Evolutionary conservation across 1,140 invertebrate species (phyloP).

Genomic region (Mesaphorura yosii): DNA sequence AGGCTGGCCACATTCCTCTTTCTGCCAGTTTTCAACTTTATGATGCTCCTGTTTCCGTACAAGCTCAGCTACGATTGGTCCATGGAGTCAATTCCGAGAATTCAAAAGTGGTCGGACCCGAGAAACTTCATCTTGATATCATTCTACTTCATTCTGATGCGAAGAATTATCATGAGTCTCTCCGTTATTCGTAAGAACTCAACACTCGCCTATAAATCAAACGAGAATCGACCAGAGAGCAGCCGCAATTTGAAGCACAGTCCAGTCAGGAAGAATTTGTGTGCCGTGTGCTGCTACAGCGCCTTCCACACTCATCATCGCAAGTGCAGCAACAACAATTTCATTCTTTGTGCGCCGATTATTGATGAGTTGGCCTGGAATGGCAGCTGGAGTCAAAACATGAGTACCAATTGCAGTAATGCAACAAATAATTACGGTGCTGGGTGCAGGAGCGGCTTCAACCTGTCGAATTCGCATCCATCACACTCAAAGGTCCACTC

Average conservation of each 20-base stretch:
- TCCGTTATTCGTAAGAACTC: background rate
- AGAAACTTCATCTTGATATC: constrained; percentile 58
- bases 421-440: no score
- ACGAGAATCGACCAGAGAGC: background rate
- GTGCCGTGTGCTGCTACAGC: constrained; percentile 8
- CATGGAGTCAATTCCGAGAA: constrained; percentile 78
- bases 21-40: constrained; percentile 73
- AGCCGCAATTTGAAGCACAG: no score
- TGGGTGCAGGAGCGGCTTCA: background rate
- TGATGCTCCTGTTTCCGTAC: constrained; percentile 65
- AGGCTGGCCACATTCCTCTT: constrained; percentile 73
- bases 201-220: constrained; percentile 4
- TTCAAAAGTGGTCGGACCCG: constrained; percentile 57
- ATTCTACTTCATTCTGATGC: constrained; percentile 46
- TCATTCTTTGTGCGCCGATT: background rate
- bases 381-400: no score
- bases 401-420: no score
- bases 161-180: constrained; percentile 16
- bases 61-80: constrained; percentile 89
- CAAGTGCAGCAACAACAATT: constrained; percentile 21
- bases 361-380: no score
- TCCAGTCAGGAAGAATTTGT: no score
- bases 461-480: background rate
- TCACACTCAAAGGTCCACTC: background rate
- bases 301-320: background rate